These are phyloP conservation scores for Mesochorus sp. DNA, from an alignment of 2,888 invertebrate species.

Conservation along the genomic window DNA sequence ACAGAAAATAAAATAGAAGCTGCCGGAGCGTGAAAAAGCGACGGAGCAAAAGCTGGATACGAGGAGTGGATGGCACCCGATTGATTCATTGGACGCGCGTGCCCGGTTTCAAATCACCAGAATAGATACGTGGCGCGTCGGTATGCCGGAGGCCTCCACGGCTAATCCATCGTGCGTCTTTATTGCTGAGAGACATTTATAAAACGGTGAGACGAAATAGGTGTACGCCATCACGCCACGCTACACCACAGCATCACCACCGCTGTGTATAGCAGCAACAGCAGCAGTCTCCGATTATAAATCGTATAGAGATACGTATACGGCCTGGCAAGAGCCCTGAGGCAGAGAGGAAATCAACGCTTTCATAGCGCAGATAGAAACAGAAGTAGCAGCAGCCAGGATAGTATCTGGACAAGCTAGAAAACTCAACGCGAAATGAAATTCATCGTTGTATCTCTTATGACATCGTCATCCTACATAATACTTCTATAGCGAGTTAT, in stretches of 20 bases:
- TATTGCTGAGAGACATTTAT: slow-evolving; percentile 80
- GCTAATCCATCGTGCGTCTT: slow-evolving; percentile 81
- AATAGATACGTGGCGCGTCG: slow-evolving; percentile 79
- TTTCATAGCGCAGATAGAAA: slow-evolving; percentile 30
- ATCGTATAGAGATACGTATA: slow-evolving; percentile 66
- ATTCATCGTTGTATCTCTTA: not conserved
- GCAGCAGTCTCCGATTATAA: slow-evolving; percentile 74
- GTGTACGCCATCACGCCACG: slow-evolving; percentile 53
- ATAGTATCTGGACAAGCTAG: not conserved
- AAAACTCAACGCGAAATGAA: not conserved
- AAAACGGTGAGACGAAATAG: slow-evolving; percentile 72
- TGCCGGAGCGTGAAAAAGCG: slow-evolving; percentile 50
- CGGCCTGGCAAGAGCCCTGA: slow-evolving; percentile 23
- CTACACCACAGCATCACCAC: slow-evolving; percentile 24
- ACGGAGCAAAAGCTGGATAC: slow-evolving; percentile 59
- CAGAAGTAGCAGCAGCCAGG: not conserved
- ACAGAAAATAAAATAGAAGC: slow-evolving; percentile 20
- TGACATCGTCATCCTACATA: not conserved
- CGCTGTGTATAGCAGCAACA: too few species aligned
- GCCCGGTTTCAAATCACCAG: slow-evolving; percentile 81
- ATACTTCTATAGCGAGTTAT: too few species aligned
- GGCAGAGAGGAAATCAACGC: slow-evolving; percentile 54
- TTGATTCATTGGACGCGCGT: slow-evolving; percentile 82
- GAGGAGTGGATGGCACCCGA: slow-evolving; percentile 72
- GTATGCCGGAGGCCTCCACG: slow-evolving; percentile 77